Base-by-base conservation (phyloP, 2,113 vertebrate genomes). In the Zapus hudsonius region DNA sequence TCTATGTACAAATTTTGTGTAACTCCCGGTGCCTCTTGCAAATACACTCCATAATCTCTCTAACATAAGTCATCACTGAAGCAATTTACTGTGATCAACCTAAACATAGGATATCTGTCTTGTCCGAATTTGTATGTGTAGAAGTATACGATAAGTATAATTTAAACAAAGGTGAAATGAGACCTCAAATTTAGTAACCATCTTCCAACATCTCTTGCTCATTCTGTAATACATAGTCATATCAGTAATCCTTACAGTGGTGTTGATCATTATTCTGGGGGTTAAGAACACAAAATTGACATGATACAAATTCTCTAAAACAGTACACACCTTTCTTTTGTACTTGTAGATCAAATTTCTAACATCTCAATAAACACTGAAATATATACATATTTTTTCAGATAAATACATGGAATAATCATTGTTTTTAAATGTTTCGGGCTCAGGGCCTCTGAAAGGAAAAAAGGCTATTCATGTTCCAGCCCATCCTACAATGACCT, bases 361-460 rank as follows among this genome's bases (percentile, higher is more conserved):
- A 82, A 83, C 23, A 90, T 72, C 19, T 38, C 23, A 55, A 19
- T 12, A 36, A 38, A 94, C 36, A 88, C 3, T 61, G 29, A 92
- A 90, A 84, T 76, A 80, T 36, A 74, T 69, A 84, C 72, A 80
- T 36, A 74, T 69, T 84, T 95, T 17, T 29, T 36, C 61, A 80
- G 47, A 23, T 70, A 22, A 52, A 5, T 92, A 1, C 12, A 22
- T 78, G 3, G 90, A 94, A 83, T 2, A n/a, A 22, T 11, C n/a
- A 59, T 82, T 78, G 76, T 38, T 70, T 96, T 87, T 64, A 22
- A 80, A 70, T 76, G 17, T 86, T 86, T 83, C 81, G 57, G 29
- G 16, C 66, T 20, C 36, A 83, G 88, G 33, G 1, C 16, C 17
- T 94, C 69, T 20, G 20, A 25, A 88, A 20, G 72, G 82, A 84